Conservation (phyloP, 2,888 invertebrate genomes). For the Drosophila incognita region DNA sequence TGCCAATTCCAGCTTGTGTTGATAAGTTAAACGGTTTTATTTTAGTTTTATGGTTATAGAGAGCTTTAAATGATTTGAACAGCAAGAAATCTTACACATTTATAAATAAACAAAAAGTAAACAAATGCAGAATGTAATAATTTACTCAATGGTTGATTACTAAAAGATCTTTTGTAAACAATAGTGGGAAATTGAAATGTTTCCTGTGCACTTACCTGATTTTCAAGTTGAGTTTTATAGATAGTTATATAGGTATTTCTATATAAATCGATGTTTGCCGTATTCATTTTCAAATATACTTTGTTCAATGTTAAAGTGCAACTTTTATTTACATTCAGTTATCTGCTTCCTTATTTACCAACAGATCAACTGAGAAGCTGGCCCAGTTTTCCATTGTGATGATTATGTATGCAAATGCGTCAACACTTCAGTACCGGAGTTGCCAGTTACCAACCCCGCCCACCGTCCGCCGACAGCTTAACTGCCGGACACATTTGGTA, state of each 20-base stretch:
- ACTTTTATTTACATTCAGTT: background rate
- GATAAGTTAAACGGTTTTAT: background rate
- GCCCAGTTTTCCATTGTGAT: constrained; percentile 41
- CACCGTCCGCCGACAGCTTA: constrained; percentile 13
- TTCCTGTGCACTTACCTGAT: background rate
- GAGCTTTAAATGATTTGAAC: background rate
- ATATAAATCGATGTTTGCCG: background rate
- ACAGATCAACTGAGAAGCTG: constrained; percentile 34
- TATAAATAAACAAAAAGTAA: background rate
- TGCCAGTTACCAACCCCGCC: background rate
- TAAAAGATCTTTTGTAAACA: background rate
- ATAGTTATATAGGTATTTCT: background rate
- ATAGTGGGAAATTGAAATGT: background rate
- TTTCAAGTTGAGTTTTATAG: background rate
- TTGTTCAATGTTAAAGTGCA: background rate
- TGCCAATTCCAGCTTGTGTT: constrained; percentile 1
- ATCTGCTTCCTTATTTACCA: constrained; percentile 16
- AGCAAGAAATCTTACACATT: background rate
- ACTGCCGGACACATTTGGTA: constrained; percentile 27
- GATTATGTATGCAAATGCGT: constrained; percentile 65
- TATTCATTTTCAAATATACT: background rate
- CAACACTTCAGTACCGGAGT: constrained; percentile 27
- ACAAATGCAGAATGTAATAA: background rate
- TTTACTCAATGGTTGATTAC: background rate
- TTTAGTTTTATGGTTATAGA: background rate